phyloP scores from a whole-genome alignment of 2,113 vertebrate species.

The Chinchilla lanigera region DNA sequence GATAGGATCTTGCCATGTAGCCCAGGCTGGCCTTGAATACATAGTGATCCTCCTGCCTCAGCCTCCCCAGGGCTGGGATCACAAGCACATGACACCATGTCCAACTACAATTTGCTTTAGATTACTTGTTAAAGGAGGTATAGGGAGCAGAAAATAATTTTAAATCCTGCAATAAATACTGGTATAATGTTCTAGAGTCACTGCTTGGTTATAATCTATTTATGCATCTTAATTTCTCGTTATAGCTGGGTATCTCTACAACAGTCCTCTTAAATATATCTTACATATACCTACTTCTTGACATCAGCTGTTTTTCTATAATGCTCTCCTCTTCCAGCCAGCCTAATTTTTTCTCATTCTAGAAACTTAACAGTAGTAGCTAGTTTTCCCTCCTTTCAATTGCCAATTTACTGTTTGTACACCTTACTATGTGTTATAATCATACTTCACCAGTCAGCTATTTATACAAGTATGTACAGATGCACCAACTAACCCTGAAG shows the following conservation, averaged over 20 bases:
- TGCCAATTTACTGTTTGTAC: neutral
- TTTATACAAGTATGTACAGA: neutral
- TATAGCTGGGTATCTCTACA: neutral
- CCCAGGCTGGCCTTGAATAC: neutral
- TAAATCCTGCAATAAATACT: neutral
- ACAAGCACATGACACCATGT: neutral
- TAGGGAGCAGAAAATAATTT: neutral
- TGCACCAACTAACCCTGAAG: constrained; percentile 11
- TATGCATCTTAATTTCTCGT: constrained; percentile 41
- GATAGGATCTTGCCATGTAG: neutral
- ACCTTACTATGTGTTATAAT: constrained; percentile 17
- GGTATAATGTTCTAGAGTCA: neutral
- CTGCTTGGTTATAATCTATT: neutral
- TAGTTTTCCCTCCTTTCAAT: neutral
- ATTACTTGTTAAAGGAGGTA: neutral
- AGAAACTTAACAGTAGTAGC: neutral
- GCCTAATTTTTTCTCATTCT: constrained; percentile 18
- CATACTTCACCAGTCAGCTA: neutral
- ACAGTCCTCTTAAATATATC: neutral
- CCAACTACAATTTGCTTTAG: neutral
- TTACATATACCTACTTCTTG: constrained; percentile 33
- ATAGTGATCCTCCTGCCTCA: neutral
- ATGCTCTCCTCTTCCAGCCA: neutral
- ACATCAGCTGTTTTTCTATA: neutral
- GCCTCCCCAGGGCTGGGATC: neutral